A percentile compares a stretch with the other conserved stretches of the same genome.
Evolutionary conservation across 1,140 invertebrate species (phyloP).

Genomic region (Nautilus pompilius): DNA sequence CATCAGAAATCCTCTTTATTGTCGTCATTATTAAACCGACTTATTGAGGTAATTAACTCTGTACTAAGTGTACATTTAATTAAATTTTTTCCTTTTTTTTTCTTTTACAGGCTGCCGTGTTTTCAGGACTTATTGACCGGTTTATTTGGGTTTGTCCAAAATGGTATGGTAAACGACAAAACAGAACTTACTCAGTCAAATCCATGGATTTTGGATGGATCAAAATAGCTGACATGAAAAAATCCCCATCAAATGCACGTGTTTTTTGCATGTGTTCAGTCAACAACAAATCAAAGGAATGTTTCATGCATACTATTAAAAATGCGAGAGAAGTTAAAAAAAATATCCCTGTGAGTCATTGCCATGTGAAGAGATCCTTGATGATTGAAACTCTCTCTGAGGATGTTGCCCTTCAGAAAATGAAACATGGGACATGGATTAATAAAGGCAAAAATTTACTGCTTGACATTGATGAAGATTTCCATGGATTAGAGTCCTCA

Average conservation of each 20-base stretch:
- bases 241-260: background rate
- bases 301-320: background rate
- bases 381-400: slow-evolving; percentile 18
- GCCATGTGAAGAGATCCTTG: slow-evolving; percentile 12
- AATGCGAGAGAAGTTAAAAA: background rate
- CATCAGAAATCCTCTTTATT: too few relatives aligned
- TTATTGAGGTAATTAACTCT: too few relatives aligned
- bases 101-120: slow-evolving; percentile 25
- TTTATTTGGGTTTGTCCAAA: slow-evolving; percentile 42
- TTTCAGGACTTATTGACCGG: slow-evolving; percentile 28
- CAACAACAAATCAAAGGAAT: slow-evolving; percentile 4
- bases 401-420: slow-evolving; percentile 8
- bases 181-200: slow-evolving; percentile 6
- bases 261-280: slow-evolving; percentile 14
- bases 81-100: slow-evolving; percentile 2
- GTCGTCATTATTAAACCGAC: too few relatives aligned
- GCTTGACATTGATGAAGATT: slow-evolving; percentile 47
- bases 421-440: slow-evolving; percentile 11
- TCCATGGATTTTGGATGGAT: slow-evolving; percentile 16
- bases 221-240: background rate
- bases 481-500: slow-evolving; percentile 32
- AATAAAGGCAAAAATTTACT: slow-evolving; percentile 20
- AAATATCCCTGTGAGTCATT: background rate
- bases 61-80: background rate
- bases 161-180: slow-evolving; percentile 30